Base-by-base conservation (phyloP, 2,888 invertebrate genomes). In the Drosophila nr. medialis region DNA sequence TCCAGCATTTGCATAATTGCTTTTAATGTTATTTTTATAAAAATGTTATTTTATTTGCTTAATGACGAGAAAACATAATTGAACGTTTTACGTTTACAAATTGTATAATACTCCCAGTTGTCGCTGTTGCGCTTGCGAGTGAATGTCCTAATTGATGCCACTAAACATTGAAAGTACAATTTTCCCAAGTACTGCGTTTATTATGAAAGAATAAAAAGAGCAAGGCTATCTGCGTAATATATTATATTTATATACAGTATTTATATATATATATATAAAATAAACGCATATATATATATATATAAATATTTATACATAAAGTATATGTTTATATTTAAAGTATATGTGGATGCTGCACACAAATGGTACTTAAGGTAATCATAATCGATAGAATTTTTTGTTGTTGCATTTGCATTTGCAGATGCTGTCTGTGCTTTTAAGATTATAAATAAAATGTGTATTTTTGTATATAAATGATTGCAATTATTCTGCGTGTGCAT, bases 31-130 rank as follows among this genome's bases (percentile, higher is more conserved):
- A 29, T 34, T 50, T 50, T 38, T 60, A 45, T 63, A 69, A 34
- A 38, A 29, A 29, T 29, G 18, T 13, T 15, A 38, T 55, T 29
- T 24, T 40, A 7, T 62, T 56, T 51, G 60, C 49, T 53, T 72
- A 49, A 51, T 60, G 38, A 66, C 45, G 61, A 64, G 64, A 64
- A 63, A 75, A 72, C 72, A 66, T 40, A 59, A 58, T 74, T 61
- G 36, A 74, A 71, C 75, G 72, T 77, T 72, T 63, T 61, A 72
- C 64, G 64, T 75, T 68, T 62, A 60, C 64, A 49, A 55, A 71
- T 61, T 42, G 49, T 56, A 51, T 61, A 63, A 72, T 59, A 56
- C 60, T 74, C 34, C 59, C 63, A 69, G 45, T 50, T 58, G 32
- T 61, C 51, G 45, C 54, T 38, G 29, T 66, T 13, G 32, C n/a